Evolutionary conservation across 1,140 invertebrate species (phyloP).

Genomic region (Drosophila asahinai): DNA sequence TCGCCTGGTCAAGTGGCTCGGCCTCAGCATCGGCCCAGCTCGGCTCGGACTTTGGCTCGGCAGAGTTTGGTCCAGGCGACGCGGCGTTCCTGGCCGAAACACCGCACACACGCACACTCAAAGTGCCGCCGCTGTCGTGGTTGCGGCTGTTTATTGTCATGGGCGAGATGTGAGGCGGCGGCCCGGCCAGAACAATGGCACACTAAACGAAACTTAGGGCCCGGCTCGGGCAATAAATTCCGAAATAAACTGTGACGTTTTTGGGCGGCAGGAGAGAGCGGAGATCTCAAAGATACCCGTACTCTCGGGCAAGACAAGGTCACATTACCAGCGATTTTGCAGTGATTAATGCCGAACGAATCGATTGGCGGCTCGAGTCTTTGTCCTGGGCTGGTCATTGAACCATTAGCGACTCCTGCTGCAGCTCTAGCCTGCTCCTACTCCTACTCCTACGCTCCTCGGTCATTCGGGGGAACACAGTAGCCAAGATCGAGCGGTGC

Average conservation of each 20-base stretch:
- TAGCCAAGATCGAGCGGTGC: slow-evolving; percentile 61
- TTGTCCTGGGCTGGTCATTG: slow-evolving; percentile 57
- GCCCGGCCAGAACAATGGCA: slow-evolving; percentile 75
- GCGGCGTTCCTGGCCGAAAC: slow-evolving; percentile 58
- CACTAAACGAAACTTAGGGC: slow-evolving; percentile 73
- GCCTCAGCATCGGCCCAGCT: slow-evolving; percentile 4
- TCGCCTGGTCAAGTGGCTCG: slow-evolving; percentile 65
- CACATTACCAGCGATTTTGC: slow-evolving; percentile 44
- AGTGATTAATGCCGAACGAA: slow-evolving; percentile 34
- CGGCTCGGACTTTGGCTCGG: slow-evolving; percentile 60
- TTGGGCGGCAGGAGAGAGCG: slow-evolving; percentile 13
- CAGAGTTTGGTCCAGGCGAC: slow-evolving; percentile 54
- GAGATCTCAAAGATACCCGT: slow-evolving; percentile 27
- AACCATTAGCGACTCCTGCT: slow-evolving; percentile 45
- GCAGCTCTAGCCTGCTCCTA: neutral
- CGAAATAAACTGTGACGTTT: slow-evolving; percentile 61
- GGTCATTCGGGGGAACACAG: slow-evolving; percentile 56
- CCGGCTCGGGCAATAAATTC: slow-evolving; percentile 63
- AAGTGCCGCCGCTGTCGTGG: slow-evolving; percentile 54
- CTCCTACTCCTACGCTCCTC: slow-evolving; percentile 36
- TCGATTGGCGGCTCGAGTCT: slow-evolving; percentile 10
- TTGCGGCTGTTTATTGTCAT: slow-evolving; percentile 69
- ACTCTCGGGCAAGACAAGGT: slow-evolving; percentile 57
- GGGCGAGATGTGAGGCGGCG: slow-evolving; percentile 67
- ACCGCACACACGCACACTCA: slow-evolving; percentile 20